Base-by-base conservation (phyloP, 2,113 vertebrate species). In the Campylomormyrus tamandua region DNA sequence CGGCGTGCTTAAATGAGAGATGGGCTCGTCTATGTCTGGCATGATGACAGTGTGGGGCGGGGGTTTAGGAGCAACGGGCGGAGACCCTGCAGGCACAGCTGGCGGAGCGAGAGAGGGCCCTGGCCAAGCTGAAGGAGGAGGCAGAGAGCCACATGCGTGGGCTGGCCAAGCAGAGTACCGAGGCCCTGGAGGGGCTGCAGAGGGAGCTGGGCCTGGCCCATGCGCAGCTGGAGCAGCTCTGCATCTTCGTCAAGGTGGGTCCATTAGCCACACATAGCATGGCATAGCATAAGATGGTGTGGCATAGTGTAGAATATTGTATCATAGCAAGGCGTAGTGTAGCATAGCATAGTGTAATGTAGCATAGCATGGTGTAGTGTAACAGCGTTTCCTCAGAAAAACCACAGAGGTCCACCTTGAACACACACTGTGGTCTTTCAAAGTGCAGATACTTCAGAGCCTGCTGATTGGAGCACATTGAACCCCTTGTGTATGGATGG, bases 221-320 rank as follows among this genome's bases (percentile, higher is more conserved):
- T 93, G 93, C 95, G 15, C 97, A 96, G 93, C 93, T 96, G 89
- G 96, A 97, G 80, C 96, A 88, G 85, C 96, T 98, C 90, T 93
- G 94, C 88, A 83, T 92, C 35, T 98, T 99, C 94, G 95, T 97
- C 85, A 97, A 98, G 97, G 98, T 96, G 92, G 90, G 58, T 17
- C 46, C 46, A 27, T 49, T 31, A 74, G 45, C 58, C 5, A 3
- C 42, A 45, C 35, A 0, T 80, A 19, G 74, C 21, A 70, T n/a
- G 62, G 62, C 62, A 3, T 11, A 8, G 62, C 62, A 70, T 27
- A n/a, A 11, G 5, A 58, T 8, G 53, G 3, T 24, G 53, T 24
- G 21, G 21, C 53, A 24, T 53, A 17, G 15, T 53, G 10, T 19
- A 53, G 52, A 1, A 53, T 58, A 3, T 3, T 24, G 53, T 58